Evolutionary conservation across 1,140 invertebrate genomes (phyloP).

Genomic region (Aphidius gifuensis): DNA sequence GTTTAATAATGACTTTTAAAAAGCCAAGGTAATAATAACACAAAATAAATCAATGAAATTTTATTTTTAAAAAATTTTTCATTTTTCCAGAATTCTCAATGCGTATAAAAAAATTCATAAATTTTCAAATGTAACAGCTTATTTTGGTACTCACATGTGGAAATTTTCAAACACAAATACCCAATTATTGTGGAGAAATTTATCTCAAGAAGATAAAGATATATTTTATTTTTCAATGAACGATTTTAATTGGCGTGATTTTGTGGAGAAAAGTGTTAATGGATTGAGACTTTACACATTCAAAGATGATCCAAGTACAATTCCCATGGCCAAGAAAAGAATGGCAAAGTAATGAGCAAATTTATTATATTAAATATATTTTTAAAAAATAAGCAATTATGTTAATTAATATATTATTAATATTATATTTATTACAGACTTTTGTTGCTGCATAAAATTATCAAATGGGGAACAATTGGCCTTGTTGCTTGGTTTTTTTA

Average conservation of each 20-base stretch:
- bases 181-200: constrained; percentile 50
- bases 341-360: constrained; percentile 39
- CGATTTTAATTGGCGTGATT: constrained; percentile 55
- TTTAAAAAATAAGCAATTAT: background rate
- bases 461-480: constrained; percentile 29
- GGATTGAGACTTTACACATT: constrained; percentile 56
- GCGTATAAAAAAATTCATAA: constrained; percentile 62
- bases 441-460: constrained; percentile 30
- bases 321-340: constrained; percentile 49
- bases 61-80: constrained; percentile 7
- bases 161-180: constrained; percentile 58
- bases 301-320: constrained; percentile 53
- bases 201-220: constrained; percentile 55
- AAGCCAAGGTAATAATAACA: constrained; percentile 55
- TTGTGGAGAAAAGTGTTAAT: constrained; percentile 52
- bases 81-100: constrained; percentile 53
- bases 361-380: background rate
- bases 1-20: constrained; percentile 54
- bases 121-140: constrained; percentile 57
- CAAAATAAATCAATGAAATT: constrained; percentile 2
- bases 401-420: constrained; percentile 5
- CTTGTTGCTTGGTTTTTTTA: constrained; percentile 29
- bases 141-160: constrained; percentile 62
- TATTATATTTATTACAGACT: constrained; percentile 29
- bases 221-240: constrained; percentile 57